phyloP scores from a whole-genome alignment of 2,113 vertebrate genomes.

The Chamaea fasciata region DNA sequence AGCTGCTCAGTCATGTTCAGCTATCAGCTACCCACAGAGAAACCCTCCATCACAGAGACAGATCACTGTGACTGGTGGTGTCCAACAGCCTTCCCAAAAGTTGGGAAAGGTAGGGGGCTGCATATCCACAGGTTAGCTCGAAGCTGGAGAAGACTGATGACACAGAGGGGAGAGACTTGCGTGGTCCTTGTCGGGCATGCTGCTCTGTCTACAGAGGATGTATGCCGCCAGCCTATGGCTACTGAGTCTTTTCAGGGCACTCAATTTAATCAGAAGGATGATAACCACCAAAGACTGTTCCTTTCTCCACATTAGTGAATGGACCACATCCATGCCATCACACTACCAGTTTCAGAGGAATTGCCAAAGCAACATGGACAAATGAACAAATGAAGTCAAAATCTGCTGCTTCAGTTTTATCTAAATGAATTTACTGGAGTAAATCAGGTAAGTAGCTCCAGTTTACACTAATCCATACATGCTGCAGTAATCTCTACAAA shows the following conservation, averaged over 20 bases:
- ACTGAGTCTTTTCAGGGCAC: background rate
- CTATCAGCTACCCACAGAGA: background rate
- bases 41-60: background rate
- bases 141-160: background rate
- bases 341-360: background rate
- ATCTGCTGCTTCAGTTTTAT: background rate
- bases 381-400: background rate
- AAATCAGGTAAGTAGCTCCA: background rate
- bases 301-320: background rate
- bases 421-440: background rate
- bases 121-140: background rate
- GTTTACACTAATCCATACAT: background rate
- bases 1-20: background rate
- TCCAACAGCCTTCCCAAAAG: background rate
- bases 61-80: background rate
- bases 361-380: background rate
- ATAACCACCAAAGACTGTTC: background rate
- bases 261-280: background rate
- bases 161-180: background rate
- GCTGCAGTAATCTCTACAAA: background rate
- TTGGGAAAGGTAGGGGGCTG: background rate
- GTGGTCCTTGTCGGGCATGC: accelerated
- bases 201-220: background rate
- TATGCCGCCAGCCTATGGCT: background rate
- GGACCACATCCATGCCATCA: background rate